Evolutionary conservation across 2,113 vertebrate genomes (phyloP), one percentile per base, ranked within the genome.

Genomic region (Oreochromis niloticus): DNA sequence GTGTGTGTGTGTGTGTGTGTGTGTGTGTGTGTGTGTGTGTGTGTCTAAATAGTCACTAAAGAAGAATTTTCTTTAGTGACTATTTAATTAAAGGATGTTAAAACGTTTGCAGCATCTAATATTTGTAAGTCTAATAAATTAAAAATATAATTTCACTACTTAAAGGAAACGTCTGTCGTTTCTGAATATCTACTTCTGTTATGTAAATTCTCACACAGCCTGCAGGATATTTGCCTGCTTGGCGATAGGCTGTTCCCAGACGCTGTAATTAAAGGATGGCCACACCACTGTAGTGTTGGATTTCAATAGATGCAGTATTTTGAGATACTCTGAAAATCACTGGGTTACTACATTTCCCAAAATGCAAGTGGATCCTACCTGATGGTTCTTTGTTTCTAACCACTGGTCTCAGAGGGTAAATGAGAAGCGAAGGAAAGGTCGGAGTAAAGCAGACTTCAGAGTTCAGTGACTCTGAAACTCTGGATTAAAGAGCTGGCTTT

Each of bases 261-360:
- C 11, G n/a, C 19, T 24, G 36, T 22, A 24, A 14, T 43, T 43
- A 71, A 43, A 71, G n/a, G 36, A 24, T 4, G 22, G 39, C 39
- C 12, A 71, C 39, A 71, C 1, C 39, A 43, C 39, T 4, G 1
- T 43, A 41, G 63, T 6, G 2, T 5, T 4, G n/a, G 12, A 16
- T 0, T 6, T 46, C 0, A 14, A 27, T 4, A 0, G 13, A 9
- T 43, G 12, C 16, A 68, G 0, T 27, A 2, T 16, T 43, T 9
- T 43, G 66, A 71, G 66, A 71, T 9, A 9, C 39, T 71, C 39
- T 14, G n/a, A 68, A 68, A 12, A 68, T 0, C n/a, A 71, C 39
- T 73, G 41, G 9, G 9, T 48, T 30, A 75, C 24, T 48, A 48
- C 68, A 0, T 75, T 75, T 75, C 14, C 68, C 68, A 75, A 1